phyloP scores from a whole-genome alignment of 2,888 invertebrate species.

The Brachylomia viminalis region DNA sequence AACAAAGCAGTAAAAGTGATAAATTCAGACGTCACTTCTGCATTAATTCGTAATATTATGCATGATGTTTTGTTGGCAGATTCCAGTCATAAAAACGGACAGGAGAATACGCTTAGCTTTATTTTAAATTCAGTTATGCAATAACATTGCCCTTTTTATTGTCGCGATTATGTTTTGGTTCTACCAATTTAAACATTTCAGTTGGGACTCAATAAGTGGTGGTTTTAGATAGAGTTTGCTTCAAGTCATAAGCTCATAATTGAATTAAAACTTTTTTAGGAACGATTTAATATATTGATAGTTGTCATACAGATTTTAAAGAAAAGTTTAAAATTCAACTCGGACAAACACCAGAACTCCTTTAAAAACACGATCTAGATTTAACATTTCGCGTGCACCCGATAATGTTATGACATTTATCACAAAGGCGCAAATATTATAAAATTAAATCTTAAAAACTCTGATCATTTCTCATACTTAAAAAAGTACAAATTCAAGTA shows the following conservation, averaged over 20 bases:
- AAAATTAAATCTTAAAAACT: not conserved
- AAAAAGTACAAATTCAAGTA: not conserved
- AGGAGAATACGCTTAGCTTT: slow-evolving; percentile 24
- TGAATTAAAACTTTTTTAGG: not conserved
- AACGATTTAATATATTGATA: not conserved
- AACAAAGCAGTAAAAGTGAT: slow-evolving; percentile 25
- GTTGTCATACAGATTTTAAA: not conserved
- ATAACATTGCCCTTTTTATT: slow-evolving; percentile 2
- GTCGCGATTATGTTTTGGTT: not conserved
- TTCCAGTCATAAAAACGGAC: slow-evolving; percentile 26
- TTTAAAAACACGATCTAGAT: not conserved
- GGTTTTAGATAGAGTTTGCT: not conserved
- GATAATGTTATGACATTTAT: not conserved
- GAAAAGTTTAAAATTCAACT: not conserved
- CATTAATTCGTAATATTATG: slow-evolving; percentile 38
- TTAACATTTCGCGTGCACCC: not conserved
- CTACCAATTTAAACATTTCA: not conserved
- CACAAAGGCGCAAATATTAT: not conserved
- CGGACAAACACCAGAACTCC: too few relatives aligned
- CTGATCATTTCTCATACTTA: not conserved
- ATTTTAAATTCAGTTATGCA: slow-evolving; percentile 17
- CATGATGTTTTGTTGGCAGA: slow-evolving; percentile 42
- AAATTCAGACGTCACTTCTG: slow-evolving; percentile 14
- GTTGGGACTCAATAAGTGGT: not conserved
- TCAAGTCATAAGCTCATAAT: not conserved